Percentiles rank a stretch among this genome's conserved stretches.
phyloP scores from a whole-genome alignment of 2,888 invertebrate species.

The Spisula solida region DNA sequence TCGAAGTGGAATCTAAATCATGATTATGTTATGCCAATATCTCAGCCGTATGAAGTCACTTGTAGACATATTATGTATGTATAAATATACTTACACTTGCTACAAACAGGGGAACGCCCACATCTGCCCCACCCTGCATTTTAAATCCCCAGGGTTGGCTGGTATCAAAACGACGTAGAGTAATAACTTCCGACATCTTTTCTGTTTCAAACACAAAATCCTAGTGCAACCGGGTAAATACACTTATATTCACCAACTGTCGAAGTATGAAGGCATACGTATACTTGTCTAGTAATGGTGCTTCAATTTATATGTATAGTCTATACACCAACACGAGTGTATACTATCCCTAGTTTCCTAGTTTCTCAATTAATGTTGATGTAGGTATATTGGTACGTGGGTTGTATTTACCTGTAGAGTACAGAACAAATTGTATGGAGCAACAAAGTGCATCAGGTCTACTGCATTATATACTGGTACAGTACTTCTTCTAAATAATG shows the following conservation, averaged over 20 bases:
- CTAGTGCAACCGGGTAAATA: not conserved
- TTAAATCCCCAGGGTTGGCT: slow-evolving; percentile 87
- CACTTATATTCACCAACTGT: not conserved
- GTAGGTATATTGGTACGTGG: not conserved
- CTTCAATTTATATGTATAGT: not conserved
- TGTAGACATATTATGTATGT: not conserved
- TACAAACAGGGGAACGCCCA: slow-evolving; percentile 84
- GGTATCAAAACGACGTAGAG: slow-evolving; percentile 82
- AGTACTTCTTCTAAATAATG: not conserved
- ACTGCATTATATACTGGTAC: not conserved
- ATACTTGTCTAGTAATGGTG: not conserved
- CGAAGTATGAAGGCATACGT: not conserved
- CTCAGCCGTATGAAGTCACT: not conserved
- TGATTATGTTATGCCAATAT: too few species aligned
- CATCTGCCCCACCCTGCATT: slow-evolving; percentile 86
- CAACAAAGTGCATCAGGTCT: not conserved
- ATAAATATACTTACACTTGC: slow-evolving; percentile 82
- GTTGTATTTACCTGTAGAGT: not conserved
- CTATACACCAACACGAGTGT: not conserved
- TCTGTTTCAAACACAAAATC: slow-evolving; percentile 14
- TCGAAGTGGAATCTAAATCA: too few species aligned
- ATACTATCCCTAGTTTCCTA: not conserved
- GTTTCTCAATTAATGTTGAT: slow-evolving; percentile 28
- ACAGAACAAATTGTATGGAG: not conserved
- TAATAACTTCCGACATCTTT: slow-evolving; percentile 60